phyloP scores from a whole-genome alignment of 2,113 vertebrate species.

The Grammomys surdaster region DNA sequence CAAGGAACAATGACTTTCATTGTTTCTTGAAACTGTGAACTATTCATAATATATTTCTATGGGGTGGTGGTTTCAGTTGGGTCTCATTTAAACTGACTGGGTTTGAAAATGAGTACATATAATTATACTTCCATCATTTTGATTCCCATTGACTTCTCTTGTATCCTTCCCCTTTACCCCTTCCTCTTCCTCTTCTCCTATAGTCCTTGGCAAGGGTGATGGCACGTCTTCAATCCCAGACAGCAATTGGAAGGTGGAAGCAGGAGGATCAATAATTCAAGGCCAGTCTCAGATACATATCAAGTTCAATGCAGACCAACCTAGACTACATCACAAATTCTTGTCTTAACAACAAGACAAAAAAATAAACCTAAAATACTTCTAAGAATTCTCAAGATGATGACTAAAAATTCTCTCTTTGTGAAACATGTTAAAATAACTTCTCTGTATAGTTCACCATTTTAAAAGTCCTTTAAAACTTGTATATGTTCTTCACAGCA shows the following conservation, averaged over 20 bases:
- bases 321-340: background rate
- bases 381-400: conserved; percentile 46
- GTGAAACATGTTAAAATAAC: conserved; percentile 7
- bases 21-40: background rate
- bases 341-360: background rate
- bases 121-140: background rate
- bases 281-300: background rate
- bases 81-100: background rate
- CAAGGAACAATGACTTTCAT: background rate
- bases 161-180: accelerated
- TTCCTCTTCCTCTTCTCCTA: no score
- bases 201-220: background rate
- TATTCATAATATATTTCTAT: background rate
- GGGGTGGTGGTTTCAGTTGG: background rate
- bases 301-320: background rate
- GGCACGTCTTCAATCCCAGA: background rate
- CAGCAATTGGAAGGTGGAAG: background rate
- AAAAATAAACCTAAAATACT: background rate
- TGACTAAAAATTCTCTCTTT: background rate
- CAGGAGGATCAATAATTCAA: background rate
- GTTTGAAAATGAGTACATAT: background rate
- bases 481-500: background rate
- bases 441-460: background rate
- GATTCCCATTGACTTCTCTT: background rate
- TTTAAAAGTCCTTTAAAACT: conserved; percentile 20